Percentiles rank a stretch among this genome's conserved stretches.
These are phyloP conservation scores for Clarias platycephalus DNA, from an alignment of 2,797 vertebrate species.

Conservation along the genomic window DNA sequence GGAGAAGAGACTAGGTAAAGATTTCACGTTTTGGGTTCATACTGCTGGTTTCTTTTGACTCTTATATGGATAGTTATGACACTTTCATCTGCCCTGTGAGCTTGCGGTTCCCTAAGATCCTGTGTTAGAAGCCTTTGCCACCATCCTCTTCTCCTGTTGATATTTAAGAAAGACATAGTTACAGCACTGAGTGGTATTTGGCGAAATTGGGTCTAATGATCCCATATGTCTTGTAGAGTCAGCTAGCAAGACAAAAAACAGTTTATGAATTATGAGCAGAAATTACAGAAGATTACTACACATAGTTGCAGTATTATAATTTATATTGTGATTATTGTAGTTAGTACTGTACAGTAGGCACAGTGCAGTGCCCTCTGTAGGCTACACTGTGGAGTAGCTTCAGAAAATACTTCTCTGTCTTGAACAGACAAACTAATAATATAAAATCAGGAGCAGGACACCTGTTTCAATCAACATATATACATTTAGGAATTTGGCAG, in stretches of 20 bases:
- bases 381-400: not conserved
- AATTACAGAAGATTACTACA: not conserved
- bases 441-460: not conserved
- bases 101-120: not conserved
- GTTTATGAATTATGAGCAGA: not conserved
- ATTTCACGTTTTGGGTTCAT: conserved; percentile 64
- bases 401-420: not conserved
- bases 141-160: not conserved
- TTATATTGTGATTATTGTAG: not conserved
- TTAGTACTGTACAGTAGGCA: not conserved
- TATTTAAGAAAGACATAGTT: not conserved
- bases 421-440: not conserved
- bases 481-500: not conserved
- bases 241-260: not conserved
- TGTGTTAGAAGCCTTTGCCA: not conserved
- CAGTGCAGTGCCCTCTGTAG: not conserved
- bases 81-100: not conserved
- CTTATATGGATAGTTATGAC: not conserved
- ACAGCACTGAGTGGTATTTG: not conserved
- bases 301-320: not conserved
- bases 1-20: conserved; percentile 79
- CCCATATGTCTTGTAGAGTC: not conserved
- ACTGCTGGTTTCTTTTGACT: not conserved
- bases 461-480: not conserved
- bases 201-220: not conserved